Percentiles rank a stretch among this genome's conserved stretches.
These are phyloP conservation scores for Ladona fulva DNA, from an alignment of 1,140 invertebrate genomes.

Conservation along the genomic window DNA sequence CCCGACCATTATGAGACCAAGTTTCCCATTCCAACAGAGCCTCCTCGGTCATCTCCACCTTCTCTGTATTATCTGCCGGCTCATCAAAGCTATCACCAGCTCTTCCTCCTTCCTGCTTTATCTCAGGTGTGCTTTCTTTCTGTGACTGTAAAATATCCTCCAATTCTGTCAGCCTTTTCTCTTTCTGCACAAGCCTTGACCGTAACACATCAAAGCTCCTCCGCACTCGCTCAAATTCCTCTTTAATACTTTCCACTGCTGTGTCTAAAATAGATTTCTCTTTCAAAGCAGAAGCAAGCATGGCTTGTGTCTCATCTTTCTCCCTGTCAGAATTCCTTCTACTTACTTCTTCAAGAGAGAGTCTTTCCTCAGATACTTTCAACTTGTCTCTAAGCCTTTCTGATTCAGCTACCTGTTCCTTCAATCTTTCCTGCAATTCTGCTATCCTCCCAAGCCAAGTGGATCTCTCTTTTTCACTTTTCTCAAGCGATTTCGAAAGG, in stretches of 20 bases:
- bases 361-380: background rate
- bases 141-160: background rate
- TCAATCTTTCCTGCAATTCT: background rate
- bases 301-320: background rate
- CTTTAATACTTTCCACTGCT: background rate
- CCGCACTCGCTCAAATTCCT: background rate
- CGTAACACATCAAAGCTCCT: background rate
- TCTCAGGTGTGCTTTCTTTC: background rate
- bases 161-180: background rate
- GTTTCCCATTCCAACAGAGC: background rate
- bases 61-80: no score
- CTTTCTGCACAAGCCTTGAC: background rate
- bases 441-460: background rate
- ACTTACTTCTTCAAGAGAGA: background rate
- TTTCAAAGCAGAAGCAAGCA: background rate
- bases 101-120: background rate
- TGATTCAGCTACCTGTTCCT: background rate
- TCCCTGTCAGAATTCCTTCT: background rate
- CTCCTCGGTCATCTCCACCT: background rate
- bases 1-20: background rate
- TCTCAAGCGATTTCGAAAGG: background rate
- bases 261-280: background rate
- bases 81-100: background rate
- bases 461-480: background rate
- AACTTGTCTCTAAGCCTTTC: background rate